phyloP scores from a whole-genome alignment of 2,113 vertebrate species.

The Vombatus ursinus region DNA sequence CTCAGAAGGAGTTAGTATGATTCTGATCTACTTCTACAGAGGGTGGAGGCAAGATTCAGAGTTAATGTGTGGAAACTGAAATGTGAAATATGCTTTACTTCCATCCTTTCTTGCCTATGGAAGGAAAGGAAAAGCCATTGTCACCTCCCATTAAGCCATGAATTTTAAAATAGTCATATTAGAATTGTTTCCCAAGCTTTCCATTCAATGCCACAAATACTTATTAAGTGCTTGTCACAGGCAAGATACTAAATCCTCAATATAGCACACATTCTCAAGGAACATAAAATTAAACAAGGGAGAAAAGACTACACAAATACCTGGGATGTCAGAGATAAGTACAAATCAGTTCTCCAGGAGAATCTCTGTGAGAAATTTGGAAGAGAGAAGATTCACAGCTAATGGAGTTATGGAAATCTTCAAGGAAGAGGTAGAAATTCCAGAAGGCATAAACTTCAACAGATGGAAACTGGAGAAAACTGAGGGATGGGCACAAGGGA shows the following conservation, averaged over 20 bases:
- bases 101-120: not conserved
- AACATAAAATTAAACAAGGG: not conserved
- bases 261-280: not conserved
- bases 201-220: not conserved
- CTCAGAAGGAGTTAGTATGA: not conserved
- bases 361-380: not conserved
- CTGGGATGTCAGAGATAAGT: not conserved
- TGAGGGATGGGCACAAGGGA: not conserved
- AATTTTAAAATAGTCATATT: not conserved
- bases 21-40: not conserved
- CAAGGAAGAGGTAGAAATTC: not conserved
- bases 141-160: not conserved
- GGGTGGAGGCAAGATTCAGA: fast-evolving
- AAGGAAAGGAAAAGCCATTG: not conserved
- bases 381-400: not conserved
- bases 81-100: not conserved
- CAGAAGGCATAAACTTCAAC: not conserved
- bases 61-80: not conserved
- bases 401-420: not conserved
- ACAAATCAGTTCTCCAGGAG: not conserved
- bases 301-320: not conserved
- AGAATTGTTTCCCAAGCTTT: not conserved
- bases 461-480: not conserved
- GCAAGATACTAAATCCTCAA: not conserved
- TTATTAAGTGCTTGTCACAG: not conserved